Percentiles rank a stretch among this genome's conserved stretches.
These are phyloP conservation scores for Caerostris darwini DNA, from an alignment of 1,140 invertebrate genomes.

Conservation along the genomic window DNA sequence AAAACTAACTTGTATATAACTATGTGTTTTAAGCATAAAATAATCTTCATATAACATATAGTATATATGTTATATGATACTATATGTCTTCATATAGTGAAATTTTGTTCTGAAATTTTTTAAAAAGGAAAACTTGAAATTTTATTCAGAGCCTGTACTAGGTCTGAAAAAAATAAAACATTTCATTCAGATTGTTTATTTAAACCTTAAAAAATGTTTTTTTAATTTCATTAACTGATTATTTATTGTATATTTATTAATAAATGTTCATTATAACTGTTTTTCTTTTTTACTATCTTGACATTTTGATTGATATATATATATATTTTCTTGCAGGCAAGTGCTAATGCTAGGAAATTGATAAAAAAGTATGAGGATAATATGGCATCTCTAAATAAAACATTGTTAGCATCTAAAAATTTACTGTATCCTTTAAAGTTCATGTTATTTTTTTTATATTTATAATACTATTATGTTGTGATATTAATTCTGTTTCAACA, in stretches of 20 bases:
- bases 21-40: no score
- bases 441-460: not conserved
- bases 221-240: not conserved
- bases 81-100: no score
- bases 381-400: constrained; percentile 59
- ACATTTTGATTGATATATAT: not conserved
- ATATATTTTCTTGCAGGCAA: constrained; percentile 53
- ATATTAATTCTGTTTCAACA: not conserved
- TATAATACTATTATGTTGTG: not conserved
- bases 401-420: constrained; percentile 55
- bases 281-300: no score
- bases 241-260: not conserved
- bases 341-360: constrained; percentile 69
- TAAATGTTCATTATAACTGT: not conserved
- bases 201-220: not conserved
- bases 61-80: no score
- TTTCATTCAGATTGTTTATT: not conserved
- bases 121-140: not conserved
- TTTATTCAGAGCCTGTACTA: not conserved
- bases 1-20: no score
- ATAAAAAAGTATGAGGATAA: constrained; percentile 71
- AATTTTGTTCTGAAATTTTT: no score
- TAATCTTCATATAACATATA: no score
- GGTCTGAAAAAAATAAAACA: not conserved
- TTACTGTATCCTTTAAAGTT: constrained; percentile 69